Percentiles rank a stretch among this genome's conserved stretches.
Conservation (phyloP, 1,140 invertebrate genomes). For the Oreohelix idahoensis region DNA sequence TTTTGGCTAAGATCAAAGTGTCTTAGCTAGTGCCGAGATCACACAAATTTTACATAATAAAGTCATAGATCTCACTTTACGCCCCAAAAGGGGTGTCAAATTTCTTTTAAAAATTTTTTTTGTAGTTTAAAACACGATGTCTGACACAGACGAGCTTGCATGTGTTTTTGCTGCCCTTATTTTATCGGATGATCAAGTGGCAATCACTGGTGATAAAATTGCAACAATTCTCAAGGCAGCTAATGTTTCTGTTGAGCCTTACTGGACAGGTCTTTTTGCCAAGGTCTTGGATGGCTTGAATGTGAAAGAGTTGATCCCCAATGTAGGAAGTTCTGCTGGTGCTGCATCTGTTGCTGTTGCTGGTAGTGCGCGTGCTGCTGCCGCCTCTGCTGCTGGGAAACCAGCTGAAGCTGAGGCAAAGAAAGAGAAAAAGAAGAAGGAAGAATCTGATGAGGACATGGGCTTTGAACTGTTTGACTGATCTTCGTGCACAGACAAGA, state of each 20-base stretch:
- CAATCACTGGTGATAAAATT: conserved; percentile 98
- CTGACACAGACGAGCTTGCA: conserved; percentile 91
- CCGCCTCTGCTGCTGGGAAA: conserved; percentile 79
- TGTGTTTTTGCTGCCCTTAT: conserved; percentile 97
- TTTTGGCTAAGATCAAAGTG: too few relatives aligned
- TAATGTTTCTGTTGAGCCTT: conserved; percentile 95
- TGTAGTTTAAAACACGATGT: too few relatives aligned
- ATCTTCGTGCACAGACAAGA: too few relatives aligned
- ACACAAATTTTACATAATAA: too few relatives aligned
- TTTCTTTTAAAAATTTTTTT: too few relatives aligned
- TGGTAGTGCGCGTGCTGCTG: conserved; percentile 80
- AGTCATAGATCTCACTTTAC: too few relatives aligned
- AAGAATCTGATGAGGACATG: too few relatives aligned
- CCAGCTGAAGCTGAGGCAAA: conserved; percentile 67
- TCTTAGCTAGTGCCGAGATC: too few relatives aligned
- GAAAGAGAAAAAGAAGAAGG: too few relatives aligned
- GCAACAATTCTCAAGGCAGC: conserved; percentile 97
- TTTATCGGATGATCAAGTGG: conserved; percentile 96
- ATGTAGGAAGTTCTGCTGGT: conserved; percentile 94
- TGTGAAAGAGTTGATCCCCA: conserved; percentile 94
- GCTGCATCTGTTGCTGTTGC: conserved; percentile 86
- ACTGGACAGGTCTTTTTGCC: conserved; percentile 94
- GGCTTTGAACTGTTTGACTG: too few relatives aligned
- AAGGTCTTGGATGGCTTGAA: conserved; percentile 96
- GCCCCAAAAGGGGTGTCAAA: too few relatives aligned